Conservation (phyloP, 2,888 invertebrate genomes). For the Globia sparganii region DNA sequence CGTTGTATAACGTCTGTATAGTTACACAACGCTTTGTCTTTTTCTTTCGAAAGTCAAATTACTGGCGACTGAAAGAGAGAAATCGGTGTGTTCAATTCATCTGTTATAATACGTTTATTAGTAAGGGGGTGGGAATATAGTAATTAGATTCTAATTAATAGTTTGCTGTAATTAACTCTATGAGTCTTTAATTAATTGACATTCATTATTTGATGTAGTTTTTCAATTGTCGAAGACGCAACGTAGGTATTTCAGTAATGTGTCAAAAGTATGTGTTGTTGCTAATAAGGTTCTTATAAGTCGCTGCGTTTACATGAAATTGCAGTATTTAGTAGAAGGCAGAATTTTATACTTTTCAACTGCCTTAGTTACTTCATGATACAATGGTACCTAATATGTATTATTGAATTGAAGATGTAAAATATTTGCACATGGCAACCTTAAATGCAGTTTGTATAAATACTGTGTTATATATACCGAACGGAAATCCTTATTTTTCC, state of each 20-base stretch:
- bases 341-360: background rate
- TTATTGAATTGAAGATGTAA: background rate
- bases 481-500: slow-evolving; percentile 4
- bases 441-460: background rate
- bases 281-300: background rate
- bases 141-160: slow-evolving; percentile 15
- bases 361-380: background rate
- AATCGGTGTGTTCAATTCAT: no score
- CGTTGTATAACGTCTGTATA: no score
- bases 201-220: background rate
- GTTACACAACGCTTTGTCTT: no score
- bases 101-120: no score
- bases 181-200: background rate
- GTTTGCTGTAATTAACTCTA: slow-evolving; percentile 10
- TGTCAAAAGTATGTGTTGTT: slow-evolving; percentile 23
- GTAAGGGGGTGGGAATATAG: background rate
- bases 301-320: background rate
- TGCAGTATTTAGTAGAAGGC: background rate
- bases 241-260: background rate
- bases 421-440: background rate
- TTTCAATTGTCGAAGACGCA: background rate
- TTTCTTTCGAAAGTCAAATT: no score
- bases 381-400: background rate
- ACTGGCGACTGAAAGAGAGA: no score
- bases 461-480: background rate